Evolutionary conservation across 2,888 invertebrate genomes (phyloP), one percentile per base, ranked within the genome.

Genomic region (Nemotelus pantherinus): DNA sequence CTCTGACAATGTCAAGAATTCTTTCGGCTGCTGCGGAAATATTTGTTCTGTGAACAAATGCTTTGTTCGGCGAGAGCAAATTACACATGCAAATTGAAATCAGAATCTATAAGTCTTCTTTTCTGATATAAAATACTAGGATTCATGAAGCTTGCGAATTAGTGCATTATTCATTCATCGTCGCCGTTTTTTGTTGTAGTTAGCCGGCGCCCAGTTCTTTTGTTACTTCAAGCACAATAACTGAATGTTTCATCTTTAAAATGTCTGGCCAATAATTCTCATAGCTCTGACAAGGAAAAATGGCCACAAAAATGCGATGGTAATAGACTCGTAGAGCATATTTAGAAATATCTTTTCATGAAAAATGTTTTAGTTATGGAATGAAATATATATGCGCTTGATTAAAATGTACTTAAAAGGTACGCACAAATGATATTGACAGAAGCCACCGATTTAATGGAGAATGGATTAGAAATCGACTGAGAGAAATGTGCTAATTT

Each of bases 61-160:
- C 39, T 67, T 67, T 48, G 50, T 3, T 48, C 39, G 70, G 6
- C 53, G 55, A 47, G 55, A 70, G 25, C 55, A 70, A 53, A 70
- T 70, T 70, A 70, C 70, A 47, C 55, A 70, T 70, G 70, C 70
- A 70, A 70, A 70, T 70, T 60, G 60, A 60, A 43, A 41, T 60
- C 41, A 43, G 60, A 7, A 41, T 60, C 60, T 60, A 60, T 60
- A 39, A 25, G 7, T 41, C 7, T 7, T 4, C 60, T 25, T 39
- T 4, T 39, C 41, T 60, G 41, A 7, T 7, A 39, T 60, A n/a
- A 41, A 60, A 60, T 60, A 43, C 43, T 60, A 25, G 60, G 25
- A 25, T 60, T 60, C 60, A 60, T 60, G 25, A 60, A 43, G 41
- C 60, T 39, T 7, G 60, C n/a, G 60, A 60, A 60, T 60, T 60